phyloP scores from a whole-genome alignment of 2,888 invertebrate species.

The Coleophora flavipennella region DNA sequence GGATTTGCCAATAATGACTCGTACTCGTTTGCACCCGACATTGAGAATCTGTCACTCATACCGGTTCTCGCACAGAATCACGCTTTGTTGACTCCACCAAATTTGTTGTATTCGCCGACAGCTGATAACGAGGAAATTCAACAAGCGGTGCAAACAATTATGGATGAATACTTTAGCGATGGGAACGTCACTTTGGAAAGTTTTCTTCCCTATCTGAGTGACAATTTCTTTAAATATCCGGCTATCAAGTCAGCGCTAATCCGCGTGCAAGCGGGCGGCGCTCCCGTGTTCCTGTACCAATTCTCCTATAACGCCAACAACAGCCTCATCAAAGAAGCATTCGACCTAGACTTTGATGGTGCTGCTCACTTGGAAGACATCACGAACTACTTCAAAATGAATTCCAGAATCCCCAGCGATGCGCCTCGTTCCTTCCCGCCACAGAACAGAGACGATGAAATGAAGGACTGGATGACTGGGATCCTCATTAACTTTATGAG shows the following conservation, averaged over 20 bases:
- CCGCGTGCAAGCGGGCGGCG: slow-evolving; percentile 15
- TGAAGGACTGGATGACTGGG: slow-evolving; percentile 40
- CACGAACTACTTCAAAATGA: slow-evolving; percentile 43
- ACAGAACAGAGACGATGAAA: slow-evolving; percentile 23
- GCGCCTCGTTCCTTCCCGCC: slow-evolving; percentile 17
- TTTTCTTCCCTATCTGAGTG: slow-evolving; percentile 14
- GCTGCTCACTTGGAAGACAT: slow-evolving; percentile 56
- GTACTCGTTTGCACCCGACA: slow-evolving; percentile 35
- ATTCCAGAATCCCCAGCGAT: slow-evolving; percentile 19
- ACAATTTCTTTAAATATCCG: slow-evolving; percentile 21
- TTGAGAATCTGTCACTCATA: slow-evolving; percentile 22
- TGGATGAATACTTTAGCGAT: slow-evolving; percentile 16
- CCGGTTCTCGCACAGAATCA: slow-evolving; percentile 8
- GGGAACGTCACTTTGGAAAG: slow-evolving; percentile 15
- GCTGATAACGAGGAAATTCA: slow-evolving; percentile 4
- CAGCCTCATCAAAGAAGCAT: slow-evolving; percentile 38
- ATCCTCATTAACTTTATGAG: slow-evolving; percentile 40
- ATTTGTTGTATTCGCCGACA: neutral
- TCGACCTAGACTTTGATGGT: slow-evolving; percentile 32
- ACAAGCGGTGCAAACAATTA: slow-evolving; percentile 10
- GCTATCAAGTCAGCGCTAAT: slow-evolving; percentile 22
- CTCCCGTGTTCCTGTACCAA: slow-evolving; percentile 53
- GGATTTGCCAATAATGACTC: slow-evolving; percentile 51
- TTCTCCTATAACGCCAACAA: slow-evolving; percentile 52
- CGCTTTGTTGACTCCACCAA: slow-evolving; percentile 3